Evolutionary conservation across 1,140 invertebrate genomes (phyloP), one percentile per base, ranked within the genome.

Genomic region (Cydia splendana): DNA sequence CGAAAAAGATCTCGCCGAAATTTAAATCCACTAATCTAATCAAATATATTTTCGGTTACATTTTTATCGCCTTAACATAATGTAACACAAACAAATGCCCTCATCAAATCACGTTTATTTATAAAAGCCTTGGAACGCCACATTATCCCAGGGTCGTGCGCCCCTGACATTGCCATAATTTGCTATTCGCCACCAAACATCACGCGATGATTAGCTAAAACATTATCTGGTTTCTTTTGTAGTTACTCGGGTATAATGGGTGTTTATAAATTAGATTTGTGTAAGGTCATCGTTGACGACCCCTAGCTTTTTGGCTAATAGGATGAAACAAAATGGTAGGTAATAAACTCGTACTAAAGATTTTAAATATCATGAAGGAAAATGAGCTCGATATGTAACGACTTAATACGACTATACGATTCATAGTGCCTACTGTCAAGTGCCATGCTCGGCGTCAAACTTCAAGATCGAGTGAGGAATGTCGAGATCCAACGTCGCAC

Each of bases 211-310:
- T 71, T 71, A 71, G 67, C 67, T 71, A 38, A 71, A 71, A 71
- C 67, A 71, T 71, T 42, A 71, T 71, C 67, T 69, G 15, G 65
- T 38, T 45, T 71, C 38, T 42, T 38, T 71, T 71, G 67, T 71
- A 38, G 34, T 71, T 20, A 42, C 34, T 42, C 34, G 34, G 30
- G 34, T 24, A 38, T 71, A 38, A 71, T 71, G 67, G 67, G 15
- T 71, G 65, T 71, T 71, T 71, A 71, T 71, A 71, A 71, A 71
- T 71, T 71, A 71, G 67, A 71, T 71, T 71, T 71, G 38, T 45
- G 28, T 71, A 71, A 71, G 67, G 67, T 71, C 67, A 71, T 18
- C 18, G 67, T 71, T 71, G 34, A 38, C 67, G 34, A 71, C 30
- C 67, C n/a, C 67, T 71, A 30, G 30, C 67, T 71, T 71, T 71